phyloP scores from a whole-genome alignment of 64 coral and sea anemone species.

The Porites lutea region DNA sequence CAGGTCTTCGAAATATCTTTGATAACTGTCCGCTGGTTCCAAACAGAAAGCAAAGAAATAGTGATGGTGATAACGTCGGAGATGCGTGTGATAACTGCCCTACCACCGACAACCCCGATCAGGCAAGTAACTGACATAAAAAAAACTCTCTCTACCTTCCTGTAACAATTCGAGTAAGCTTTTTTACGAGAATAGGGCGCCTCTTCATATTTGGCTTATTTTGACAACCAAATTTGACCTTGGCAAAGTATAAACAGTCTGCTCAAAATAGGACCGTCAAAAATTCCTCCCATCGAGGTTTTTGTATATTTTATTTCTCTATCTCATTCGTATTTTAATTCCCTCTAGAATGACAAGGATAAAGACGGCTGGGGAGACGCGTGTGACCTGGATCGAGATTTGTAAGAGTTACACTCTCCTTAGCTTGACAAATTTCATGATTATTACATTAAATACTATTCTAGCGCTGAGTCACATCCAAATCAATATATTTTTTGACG shows the following conservation, averaged over 20 bases:
- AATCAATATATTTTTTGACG: too few relatives aligned
- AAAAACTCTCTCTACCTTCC: too few relatives aligned
- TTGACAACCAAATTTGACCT: too few relatives aligned
- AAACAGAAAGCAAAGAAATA: constrained; percentile 56
- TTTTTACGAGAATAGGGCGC: too few relatives aligned
- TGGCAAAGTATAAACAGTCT: too few relatives aligned
- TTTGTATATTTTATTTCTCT: neutral
- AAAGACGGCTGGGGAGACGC: constrained; percentile 85
- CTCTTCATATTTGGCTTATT: too few relatives aligned
- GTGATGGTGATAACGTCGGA: constrained; percentile 50
- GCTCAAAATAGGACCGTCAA: too few relatives aligned
- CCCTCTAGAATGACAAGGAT: constrained; percentile 70
- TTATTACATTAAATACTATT: too few relatives aligned
- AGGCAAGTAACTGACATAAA: constrained; percentile 7
- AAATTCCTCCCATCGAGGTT: too few relatives aligned
- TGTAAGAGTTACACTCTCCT: constrained; percentile 1
- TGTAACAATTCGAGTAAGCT: too few relatives aligned
- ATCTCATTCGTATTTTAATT: neutral
- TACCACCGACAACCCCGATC: constrained; percentile 11
- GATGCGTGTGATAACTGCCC: constrained; percentile 79
- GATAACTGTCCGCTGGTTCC: constrained; percentile 72
- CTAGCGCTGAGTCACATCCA: too few relatives aligned
- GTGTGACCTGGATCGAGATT: constrained; percentile 79
- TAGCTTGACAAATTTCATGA: neutral
- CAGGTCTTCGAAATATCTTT: constrained; percentile 12